phyloP scores from a whole-genome alignment of 1,140 invertebrate genomes.

The Oscheius sp. region DNA sequence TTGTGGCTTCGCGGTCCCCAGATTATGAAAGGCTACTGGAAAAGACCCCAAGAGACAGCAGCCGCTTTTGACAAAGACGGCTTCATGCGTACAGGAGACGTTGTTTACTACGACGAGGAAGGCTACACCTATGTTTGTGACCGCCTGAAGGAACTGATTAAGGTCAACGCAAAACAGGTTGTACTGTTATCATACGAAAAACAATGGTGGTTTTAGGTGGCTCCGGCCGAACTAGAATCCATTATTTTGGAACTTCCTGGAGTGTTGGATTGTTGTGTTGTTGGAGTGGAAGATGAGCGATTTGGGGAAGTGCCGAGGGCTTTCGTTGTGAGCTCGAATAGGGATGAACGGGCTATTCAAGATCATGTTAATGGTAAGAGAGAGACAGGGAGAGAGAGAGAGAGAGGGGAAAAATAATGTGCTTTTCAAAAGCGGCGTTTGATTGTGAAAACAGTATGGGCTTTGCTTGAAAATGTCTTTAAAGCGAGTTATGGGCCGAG shows the following conservation, averaged over 20 bases:
- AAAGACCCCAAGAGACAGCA: neutral
- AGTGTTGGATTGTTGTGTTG: slow-evolving; percentile 18
- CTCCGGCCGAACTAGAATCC: slow-evolving; percentile 28
- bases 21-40: slow-evolving; percentile 32
- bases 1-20: slow-evolving; percentile 28
- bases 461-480: neutral
- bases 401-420: too few species aligned
- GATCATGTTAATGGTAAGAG: slow-evolving; percentile 21
- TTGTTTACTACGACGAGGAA: slow-evolving; percentile 28
- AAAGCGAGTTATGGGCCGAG: too few species aligned
- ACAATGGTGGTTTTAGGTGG: neutral
- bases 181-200: neutral
- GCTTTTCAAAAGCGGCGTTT: too few species aligned
- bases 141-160: slow-evolving; percentile 31
- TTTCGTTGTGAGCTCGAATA: slow-evolving; percentile 14
- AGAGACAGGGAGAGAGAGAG: too few species aligned
- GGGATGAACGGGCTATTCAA: slow-evolving; percentile 13
- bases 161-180: slow-evolving; percentile 32
- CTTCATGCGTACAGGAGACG: slow-evolving; percentile 28
- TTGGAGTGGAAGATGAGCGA: slow-evolving; percentile 20
- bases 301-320: slow-evolving; percentile 24
- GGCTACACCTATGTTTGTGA: slow-evolving; percentile 26
- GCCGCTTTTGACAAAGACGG: slow-evolving; percentile 17
- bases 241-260: slow-evolving; percentile 15
- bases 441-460: neutral